These are phyloP conservation scores for Piprites chloris DNA, from an alignment of 2,113 vertebrate genomes.

Conservation along the genomic window DNA sequence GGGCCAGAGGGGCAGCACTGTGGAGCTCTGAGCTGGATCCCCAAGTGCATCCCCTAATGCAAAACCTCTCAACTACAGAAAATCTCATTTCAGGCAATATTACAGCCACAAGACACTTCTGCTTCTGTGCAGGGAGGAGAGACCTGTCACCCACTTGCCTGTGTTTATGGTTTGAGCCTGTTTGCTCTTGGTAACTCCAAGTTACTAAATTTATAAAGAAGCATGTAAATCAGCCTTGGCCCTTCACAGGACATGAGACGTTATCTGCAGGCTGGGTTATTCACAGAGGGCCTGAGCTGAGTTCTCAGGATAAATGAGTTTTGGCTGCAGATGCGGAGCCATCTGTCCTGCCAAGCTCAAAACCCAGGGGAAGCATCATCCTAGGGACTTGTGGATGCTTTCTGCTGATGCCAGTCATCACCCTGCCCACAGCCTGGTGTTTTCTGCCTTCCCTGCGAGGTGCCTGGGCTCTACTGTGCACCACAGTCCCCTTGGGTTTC, in stretches of 20 bases:
- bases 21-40: background rate
- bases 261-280: background rate
- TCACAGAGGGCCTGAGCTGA: background rate
- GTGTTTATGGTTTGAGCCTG: background rate
- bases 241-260: background rate
- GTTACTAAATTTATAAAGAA: background rate
- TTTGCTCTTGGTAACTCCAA: background rate
- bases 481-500: accelerated
- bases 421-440: background rate
- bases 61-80: background rate
- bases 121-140: background rate
- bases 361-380: accelerated
- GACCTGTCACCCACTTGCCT: accelerated
- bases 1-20: background rate
- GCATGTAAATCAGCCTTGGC: background rate
- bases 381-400: accelerated
- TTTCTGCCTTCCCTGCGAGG: background rate
- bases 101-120: background rate
- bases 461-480: accelerated
- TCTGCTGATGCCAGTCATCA: background rate
- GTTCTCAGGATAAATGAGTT: background rate
- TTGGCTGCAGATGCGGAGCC: background rate
- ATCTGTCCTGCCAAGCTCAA: background rate
- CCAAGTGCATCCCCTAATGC: background rate
- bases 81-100: background rate